A percentile compares a stretch with the other conserved stretches of the same genome.
Evolutionary conservation across 2,888 invertebrate genomes (phyloP).

Genomic region (Acanthosoma haemorrhoidale): DNA sequence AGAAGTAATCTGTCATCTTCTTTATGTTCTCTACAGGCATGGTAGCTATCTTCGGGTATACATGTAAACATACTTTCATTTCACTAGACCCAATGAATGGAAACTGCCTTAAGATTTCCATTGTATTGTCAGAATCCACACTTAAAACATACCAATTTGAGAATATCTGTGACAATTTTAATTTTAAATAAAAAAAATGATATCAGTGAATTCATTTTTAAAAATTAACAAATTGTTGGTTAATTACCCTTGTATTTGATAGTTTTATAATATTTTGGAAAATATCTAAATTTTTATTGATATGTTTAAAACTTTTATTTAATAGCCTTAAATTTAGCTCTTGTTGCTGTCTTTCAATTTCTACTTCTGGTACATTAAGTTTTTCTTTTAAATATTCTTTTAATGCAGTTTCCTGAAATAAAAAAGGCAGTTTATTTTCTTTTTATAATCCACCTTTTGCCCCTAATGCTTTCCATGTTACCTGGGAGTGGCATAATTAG

Average conservation of each 20-base stretch:
- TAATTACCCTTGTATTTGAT: conserved; percentile 1
- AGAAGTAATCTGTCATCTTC: conserved; percentile 14
- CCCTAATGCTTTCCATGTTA: too few species aligned
- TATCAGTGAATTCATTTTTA: neutral
- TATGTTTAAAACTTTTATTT: conserved; percentile 15
- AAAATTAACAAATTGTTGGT: neutral
- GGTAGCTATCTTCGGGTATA: conserved; percentile 23
- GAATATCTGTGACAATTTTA: neutral
- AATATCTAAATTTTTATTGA: neutral
- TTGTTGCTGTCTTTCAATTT: neutral
- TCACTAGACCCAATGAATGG: neutral
- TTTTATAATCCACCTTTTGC: neutral
- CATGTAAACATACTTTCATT: neutral
- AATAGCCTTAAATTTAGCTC: neutral
- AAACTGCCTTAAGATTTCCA: neutral
- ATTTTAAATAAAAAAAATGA: neutral
- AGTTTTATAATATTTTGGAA: neutral
- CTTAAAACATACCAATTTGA: neutral
- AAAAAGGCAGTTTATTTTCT: neutral
- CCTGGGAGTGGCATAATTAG: too few species aligned
- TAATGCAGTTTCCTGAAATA: neutral
- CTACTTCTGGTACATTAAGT: neutral
- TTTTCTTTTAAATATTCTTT: conserved; percentile 14
- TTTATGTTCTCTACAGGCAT: conserved; percentile 26
- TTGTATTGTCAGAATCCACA: neutral